phyloP scores from a whole-genome alignment of 2,888 invertebrate species.

The Eulithis testata region DNA sequence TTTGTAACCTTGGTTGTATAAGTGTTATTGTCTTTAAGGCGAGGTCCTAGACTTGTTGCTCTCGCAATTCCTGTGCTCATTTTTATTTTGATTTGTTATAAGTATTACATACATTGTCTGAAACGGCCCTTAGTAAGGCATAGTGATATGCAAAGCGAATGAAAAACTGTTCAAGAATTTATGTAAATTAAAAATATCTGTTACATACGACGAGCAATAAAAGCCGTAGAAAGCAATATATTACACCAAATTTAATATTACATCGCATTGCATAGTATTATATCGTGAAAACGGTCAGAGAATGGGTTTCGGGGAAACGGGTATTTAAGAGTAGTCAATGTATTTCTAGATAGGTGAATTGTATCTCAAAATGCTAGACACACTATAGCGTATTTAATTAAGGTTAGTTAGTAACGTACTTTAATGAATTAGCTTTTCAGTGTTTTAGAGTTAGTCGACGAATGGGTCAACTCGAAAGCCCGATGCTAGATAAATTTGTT shows the following conservation, averaged over 20 bases:
- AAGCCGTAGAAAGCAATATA: slow-evolving; percentile 23
- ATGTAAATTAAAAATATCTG: slow-evolving; percentile 19
- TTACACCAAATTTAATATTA: slow-evolving; percentile 8
- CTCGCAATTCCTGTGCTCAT: slow-evolving; percentile 32
- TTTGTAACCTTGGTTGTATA: slow-evolving; percentile 58
- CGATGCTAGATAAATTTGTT: slow-evolving; percentile 80
- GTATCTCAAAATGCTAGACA: slow-evolving; percentile 73
- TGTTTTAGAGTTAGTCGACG: slow-evolving; percentile 85
- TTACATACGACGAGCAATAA: slow-evolving; percentile 15
- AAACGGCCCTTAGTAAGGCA: slow-evolving; percentile 18
- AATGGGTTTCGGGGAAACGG: slow-evolving; percentile 74
- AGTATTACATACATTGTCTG: slow-evolving; percentile 30
- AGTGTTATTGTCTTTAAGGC: slow-evolving; percentile 48
- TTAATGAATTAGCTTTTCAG: slow-evolving; percentile 80
- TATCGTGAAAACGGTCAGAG: slow-evolving; percentile 27
- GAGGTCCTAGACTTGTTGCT: slow-evolving; percentile 44
- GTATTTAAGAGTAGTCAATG: slow-evolving; percentile 69
- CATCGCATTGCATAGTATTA: slow-evolving; percentile 27
- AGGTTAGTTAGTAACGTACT: slow-evolving; percentile 59
- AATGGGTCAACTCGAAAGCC: slow-evolving; percentile 78
- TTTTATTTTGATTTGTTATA: slow-evolving; percentile 35
- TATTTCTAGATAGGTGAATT: slow-evolving; percentile 75
- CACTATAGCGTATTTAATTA: slow-evolving; percentile 49
- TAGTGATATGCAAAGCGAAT: slow-evolving; percentile 29
- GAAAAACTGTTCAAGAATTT: neutral